These are phyloP conservation scores for Phanerotoma sp. DNA, from an alignment of 2,888 invertebrate genomes.

Conservation along the genomic window DNA sequence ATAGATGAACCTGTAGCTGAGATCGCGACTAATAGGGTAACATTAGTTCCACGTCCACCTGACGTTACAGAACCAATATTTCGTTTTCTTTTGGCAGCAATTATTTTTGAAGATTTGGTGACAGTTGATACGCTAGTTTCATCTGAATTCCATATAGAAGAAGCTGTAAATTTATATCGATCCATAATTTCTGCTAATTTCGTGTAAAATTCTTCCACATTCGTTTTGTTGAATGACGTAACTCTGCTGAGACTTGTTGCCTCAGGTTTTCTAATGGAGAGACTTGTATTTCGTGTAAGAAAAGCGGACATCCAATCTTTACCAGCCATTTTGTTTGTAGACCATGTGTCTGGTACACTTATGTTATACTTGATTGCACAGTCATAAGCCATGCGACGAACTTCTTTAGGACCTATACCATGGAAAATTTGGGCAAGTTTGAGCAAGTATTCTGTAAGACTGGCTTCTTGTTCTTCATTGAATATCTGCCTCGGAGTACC, in stretches of 20 bases:
- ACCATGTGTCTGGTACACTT: too few species aligned
- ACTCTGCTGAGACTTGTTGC: constrained; percentile 33
- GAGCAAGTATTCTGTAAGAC: too few species aligned
- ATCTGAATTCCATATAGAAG: constrained; percentile 37
- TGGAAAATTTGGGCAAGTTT: too few species aligned
- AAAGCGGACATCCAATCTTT: constrained; percentile 32
- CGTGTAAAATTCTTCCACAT: constrained; percentile 36
- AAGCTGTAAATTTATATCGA: constrained; percentile 25
- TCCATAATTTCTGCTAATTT: constrained; percentile 27
- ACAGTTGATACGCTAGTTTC: constrained; percentile 40
- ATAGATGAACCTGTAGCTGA: constrained; percentile 42
- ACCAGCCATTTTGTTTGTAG: constrained; percentile 29
- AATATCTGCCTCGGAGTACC: too few species aligned
- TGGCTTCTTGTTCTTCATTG: too few species aligned
- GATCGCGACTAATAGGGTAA: constrained; percentile 39
- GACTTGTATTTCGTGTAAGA: constrained; percentile 23
- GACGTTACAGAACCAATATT: constrained; percentile 23
- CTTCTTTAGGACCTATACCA: too few species aligned
- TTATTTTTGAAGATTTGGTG: constrained; percentile 33
- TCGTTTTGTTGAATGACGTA: constrained; percentile 35
- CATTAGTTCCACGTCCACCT: constrained; percentile 26
- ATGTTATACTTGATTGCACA: too few species aligned
- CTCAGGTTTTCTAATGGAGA: constrained; percentile 36
- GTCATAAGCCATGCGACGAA: too few species aligned
- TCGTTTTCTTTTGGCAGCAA: constrained; percentile 29